Base-by-base conservation (phyloP, 2,797 vertebrate genomes). In the Ceryle rudis region DNA sequence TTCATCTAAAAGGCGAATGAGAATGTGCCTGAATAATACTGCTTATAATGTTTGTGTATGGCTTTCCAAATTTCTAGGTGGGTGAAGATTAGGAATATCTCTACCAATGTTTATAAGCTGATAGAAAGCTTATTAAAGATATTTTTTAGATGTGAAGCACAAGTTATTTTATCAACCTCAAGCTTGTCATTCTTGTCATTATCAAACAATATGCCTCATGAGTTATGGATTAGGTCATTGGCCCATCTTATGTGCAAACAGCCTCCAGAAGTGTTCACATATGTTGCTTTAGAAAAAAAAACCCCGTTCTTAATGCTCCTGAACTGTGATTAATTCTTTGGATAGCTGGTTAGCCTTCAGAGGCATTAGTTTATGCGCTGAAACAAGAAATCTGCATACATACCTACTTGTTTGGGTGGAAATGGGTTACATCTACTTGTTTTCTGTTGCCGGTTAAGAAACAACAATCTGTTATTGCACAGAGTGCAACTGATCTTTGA, bases 191-290 rank as follows among this genome's bases (percentile, higher is more conserved):
- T 86, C 49, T 47, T 91, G 70, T 70, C 6, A 0, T 81, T 91
- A 67, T 47, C 66, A 77, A 89, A 86, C 52, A 93, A 66, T 73
- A 46, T 72, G 25, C 73, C 58, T 95, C 44, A 26, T 55, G 78
- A 94, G 82, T 90, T 94, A 94, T 35, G 77, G 82, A 86, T 91
- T 73, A 42, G 85, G 66, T 92, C 66, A 66, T 65, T 92, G 70
- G 64, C 60, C 49, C 54, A 29, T 86, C 51, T 81, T 62, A 41
- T 8, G 35, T 84, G 58, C 73, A 79, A 70, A 62, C 65, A 72
- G 81, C 54, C 51, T 83, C 49, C 84, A 81, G 72, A 92, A 96
- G 61, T 37, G 79, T 67, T 93, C 81, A 52, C 55, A 62, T 90
- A 90, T 67, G 84, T 82, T 87, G 47, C 67, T 89, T 82, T 60